phyloP scores from a whole-genome alignment of 2,113 vertebrate genomes.

The Meles meles region DNA sequence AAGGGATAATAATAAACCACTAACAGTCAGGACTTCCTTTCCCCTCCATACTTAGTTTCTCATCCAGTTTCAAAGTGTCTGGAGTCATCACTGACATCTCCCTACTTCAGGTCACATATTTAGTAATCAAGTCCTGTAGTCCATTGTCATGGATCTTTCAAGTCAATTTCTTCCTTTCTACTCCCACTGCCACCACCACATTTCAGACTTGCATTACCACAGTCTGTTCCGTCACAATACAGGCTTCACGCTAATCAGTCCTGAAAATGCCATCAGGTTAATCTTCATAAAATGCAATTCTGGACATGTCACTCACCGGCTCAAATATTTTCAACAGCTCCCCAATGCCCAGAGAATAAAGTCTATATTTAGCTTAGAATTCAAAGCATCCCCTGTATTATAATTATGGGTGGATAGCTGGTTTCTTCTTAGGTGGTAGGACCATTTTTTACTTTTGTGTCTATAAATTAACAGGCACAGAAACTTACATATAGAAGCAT shows the following conservation, averaged over 20 bases:
- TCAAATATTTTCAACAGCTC: constrained; percentile 43
- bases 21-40: constrained; percentile 23
- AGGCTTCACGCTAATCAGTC: constrained; percentile 65
- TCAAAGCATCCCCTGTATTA: neutral
- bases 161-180: constrained; percentile 68
- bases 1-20: constrained; percentile 2
- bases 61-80: neutral
- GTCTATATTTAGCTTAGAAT: neutral
- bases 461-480: neutral
- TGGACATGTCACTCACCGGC: constrained; percentile 56
- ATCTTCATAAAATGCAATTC: constrained; percentile 69
- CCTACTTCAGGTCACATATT: constrained; percentile 41
- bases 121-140: constrained; percentile 57
- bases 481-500: neutral
- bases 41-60: constrained; percentile 24
- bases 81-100: constrained; percentile 31
- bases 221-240: constrained; percentile 64
- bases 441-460: neutral
- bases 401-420: neutral
- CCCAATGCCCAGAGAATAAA: constrained; percentile 2
- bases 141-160: constrained; percentile 52
- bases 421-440: neutral
- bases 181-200: constrained; percentile 50
- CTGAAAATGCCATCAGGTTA: constrained; percentile 69
- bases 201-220: constrained; percentile 61